phyloP scores from a whole-genome alignment of 2,113 vertebrate genomes.

The Scartelaos histophorus region DNA sequence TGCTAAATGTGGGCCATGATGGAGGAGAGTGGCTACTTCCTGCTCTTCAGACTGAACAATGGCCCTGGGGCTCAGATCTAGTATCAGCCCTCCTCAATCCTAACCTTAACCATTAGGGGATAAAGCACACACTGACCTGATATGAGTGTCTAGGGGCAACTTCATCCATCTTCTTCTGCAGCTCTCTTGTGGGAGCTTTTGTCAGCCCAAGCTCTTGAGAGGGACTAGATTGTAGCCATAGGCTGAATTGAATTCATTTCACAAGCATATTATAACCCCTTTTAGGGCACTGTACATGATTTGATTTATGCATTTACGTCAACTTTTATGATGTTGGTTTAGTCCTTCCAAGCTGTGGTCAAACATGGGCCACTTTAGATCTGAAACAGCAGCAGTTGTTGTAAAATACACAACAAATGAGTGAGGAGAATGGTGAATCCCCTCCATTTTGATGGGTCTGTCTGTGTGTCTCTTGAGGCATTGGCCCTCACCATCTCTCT shows the following conservation, averaged over 20 bases:
- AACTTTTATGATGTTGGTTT: conserved; percentile 16
- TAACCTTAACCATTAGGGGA: conserved; percentile 79
- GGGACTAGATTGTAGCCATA: conserved; percentile 68
- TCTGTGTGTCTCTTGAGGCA: conserved; percentile 66
- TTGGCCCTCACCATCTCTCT: conserved; percentile 75
- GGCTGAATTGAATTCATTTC: conserved; percentile 67
- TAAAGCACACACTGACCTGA: conserved; percentile 77
- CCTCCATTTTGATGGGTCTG: conserved; percentile 68
- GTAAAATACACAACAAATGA: conserved; percentile 33
- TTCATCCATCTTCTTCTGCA: conserved; percentile 74
- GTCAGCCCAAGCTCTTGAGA: conserved; percentile 70
- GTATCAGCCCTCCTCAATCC: conserved; percentile 72
- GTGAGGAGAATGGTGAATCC: conserved; percentile 49
- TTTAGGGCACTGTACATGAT: conserved; percentile 29
- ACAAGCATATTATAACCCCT: conserved; percentile 46
- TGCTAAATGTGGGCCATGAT: conserved; percentile 87
- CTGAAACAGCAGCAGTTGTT: conserved; percentile 16
- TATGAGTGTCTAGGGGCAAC: conserved; percentile 78
- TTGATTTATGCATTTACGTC: conserved; percentile 42
- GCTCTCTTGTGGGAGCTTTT: conserved; percentile 74
- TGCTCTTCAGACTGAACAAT: conserved; percentile 63
- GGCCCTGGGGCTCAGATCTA: conserved; percentile 70
- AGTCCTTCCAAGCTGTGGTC: conserved; percentile 16
- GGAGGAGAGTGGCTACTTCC: conserved; percentile 67
- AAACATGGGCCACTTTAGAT: conserved; percentile 18